A percentile compares a stretch with the other conserved stretches of the same genome.
These are phyloP conservation scores for Drosophila helvetica DNA, from an alignment of 2,888 invertebrate species.

Conservation along the genomic window DNA sequence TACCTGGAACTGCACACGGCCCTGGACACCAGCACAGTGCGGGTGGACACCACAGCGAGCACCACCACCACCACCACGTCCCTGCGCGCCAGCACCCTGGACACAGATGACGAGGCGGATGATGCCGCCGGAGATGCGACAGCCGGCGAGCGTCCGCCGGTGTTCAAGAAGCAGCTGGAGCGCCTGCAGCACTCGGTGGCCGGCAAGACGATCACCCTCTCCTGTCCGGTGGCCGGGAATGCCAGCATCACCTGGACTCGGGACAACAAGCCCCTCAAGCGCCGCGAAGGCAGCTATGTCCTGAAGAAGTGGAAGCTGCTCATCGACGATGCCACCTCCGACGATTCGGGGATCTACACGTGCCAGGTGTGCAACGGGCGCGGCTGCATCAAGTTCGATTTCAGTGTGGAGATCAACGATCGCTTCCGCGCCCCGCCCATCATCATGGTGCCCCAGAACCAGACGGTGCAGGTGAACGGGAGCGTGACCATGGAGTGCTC, in stretches of 20 bases:
- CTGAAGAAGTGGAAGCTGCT: constrained; percentile 89
- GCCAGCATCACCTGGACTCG: constrained; percentile 95
- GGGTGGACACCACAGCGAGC: constrained; percentile 17
- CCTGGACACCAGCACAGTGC: constrained; percentile 6
- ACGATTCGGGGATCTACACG: constrained; percentile 94
- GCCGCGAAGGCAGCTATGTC: constrained; percentile 88
- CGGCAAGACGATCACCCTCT: constrained; percentile 87
- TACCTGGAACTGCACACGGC: constrained; percentile 86
- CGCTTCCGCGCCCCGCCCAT: constrained; percentile 93
- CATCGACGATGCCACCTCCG: constrained; percentile 91
- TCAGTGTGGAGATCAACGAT: constrained; percentile 89
- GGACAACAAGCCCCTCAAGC: constrained; percentile 87
- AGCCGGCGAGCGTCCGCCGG: constrained; percentile 38
- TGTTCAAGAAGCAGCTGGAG: constrained; percentile 20
- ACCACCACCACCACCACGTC: constrained; percentile 27
- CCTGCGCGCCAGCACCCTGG: constrained; percentile 7
- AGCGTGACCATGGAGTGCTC: constrained; percentile 90
- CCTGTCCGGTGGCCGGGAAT: constrained; percentile 88
- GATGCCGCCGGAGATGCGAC: constrained; percentile 16
- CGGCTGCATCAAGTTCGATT: constrained; percentile 91
- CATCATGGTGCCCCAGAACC: constrained; percentile 92
- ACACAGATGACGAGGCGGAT: constrained; percentile 28
- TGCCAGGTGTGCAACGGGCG: constrained; percentile 93
- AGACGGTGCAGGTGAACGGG: constrained; percentile 90
- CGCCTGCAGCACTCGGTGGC: constrained; percentile 85